Evolutionary conservation across 2,888 invertebrate species (phyloP), one percentile per base, ranked within the genome.

Genomic region (Danaus chrysippus): DNA sequence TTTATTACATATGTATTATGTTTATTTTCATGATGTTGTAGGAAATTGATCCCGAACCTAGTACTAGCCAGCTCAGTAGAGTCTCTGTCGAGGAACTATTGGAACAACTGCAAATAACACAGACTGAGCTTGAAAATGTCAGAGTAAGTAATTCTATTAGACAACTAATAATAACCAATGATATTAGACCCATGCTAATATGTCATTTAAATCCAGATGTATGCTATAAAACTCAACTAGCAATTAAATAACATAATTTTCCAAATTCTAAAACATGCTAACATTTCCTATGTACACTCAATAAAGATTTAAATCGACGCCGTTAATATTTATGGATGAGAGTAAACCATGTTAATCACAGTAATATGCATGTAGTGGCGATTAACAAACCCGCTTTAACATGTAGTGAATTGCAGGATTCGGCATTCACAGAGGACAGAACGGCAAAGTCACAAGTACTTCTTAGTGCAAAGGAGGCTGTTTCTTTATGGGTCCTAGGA

Each of bases 401-500:
- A 73, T 87, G 81, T 88, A 91, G 88, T 92, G 92, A 92, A 89
- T 93, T 92, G 76, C 93, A 94, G 94, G 94, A 94, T 88, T 90
- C 93, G 90, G 93, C 93, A 90, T 94, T 93, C 92, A 92, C 93
- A 90, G 92, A 86, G 90, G 92, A 92, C 90, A 89, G 87, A 84
- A 90, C 93, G 83, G 90, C 93, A 92, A 94, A 93, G 92, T 93
- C 93, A 91, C 94, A 94, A 93, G 94, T 94, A 93, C 95, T 96
- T 92, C 94, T 96, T 92, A 96, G 96, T 92, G 96, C 96, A 93
- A 95, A 96, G 94, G 96, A 96, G 94, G 96, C 96, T 93, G 95
- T 96, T 93, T 96, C 96, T 92, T 95, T 96, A 91, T 96, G 96
- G 96, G 95, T 96, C 92, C 95, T 96, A 93, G 96, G 96, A 93